Conservation (phyloP, 1,140 invertebrate genomes). For the Cryptotermes secundus region DNA sequence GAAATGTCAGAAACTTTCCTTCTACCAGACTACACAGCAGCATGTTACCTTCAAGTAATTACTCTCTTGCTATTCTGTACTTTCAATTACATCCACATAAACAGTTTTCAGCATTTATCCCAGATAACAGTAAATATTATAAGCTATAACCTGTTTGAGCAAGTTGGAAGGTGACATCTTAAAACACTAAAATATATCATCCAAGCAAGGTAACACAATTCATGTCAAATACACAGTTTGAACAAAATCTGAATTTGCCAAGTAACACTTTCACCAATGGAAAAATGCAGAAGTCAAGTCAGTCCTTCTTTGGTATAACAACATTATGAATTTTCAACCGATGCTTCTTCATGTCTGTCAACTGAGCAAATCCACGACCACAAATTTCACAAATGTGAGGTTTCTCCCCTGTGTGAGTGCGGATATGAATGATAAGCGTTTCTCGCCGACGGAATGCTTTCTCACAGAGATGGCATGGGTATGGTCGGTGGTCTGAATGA, state of each 20-base stretch:
- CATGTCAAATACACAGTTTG: too few species aligned
- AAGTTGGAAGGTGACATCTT: too few species aligned
- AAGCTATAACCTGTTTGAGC: too few species aligned
- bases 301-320: not conserved
- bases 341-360: constrained; percentile 26
- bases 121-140: too few species aligned
- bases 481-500: constrained; percentile 59
- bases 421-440: constrained; percentile 57
- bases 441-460: constrained; percentile 60
- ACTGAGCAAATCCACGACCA: constrained; percentile 51
- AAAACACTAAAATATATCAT: too few species aligned
- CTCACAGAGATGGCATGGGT: constrained; percentile 62
- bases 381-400: constrained; percentile 65
- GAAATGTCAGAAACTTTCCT: too few species aligned
- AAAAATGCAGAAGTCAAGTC: not conserved
- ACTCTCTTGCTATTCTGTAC: too few species aligned
- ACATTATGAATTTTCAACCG: constrained; percentile 27
- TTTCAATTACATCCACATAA: too few species aligned
- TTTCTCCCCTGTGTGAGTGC: constrained; percentile 65
- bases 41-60: too few species aligned
- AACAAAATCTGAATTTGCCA: not conserved
- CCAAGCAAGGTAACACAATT: too few species aligned
- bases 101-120: too few species aligned
- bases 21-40: too few species aligned
- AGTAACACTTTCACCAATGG: not conserved